Base-by-base conservation (phyloP, 2,113 vertebrate species). In the Dendropsophus ebraccatus region DNA sequence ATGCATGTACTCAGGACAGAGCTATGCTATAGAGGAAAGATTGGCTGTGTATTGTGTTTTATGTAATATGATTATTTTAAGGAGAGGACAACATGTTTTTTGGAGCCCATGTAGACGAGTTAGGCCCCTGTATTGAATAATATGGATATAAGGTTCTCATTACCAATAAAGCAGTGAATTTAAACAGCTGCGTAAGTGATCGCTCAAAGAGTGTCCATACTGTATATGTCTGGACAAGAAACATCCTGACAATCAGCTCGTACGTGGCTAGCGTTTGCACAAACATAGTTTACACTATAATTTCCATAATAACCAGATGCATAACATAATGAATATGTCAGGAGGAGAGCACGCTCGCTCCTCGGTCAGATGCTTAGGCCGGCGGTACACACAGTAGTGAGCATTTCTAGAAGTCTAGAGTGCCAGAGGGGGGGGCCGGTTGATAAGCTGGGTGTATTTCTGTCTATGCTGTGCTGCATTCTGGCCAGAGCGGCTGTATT, bases 401-500 rank as follows among this genome's bases (percentile, higher is more conserved):
- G 17, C 65, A 69, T 69, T 69, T 41, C 37, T 41, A 70, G 67
- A 41, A 21, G 32, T 41, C 19, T 23, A 41, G 41, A 21, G 35
- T 70, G 32, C 14, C 35, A 70, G 32, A 70, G 41, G 23, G 23
- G 35, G 19, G 23, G 35, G 19, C 65, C 67, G 10, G 35, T 32
- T 21, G 67, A 70, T 70, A 23, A 37, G 32, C 35, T 10, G 67
- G 6, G 5, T 49, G 21, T 74, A 16, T 47, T 47, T 73, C 41
- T 12, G 10, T 47, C 4, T 47, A 45, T n/a, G 70, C 37, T 13
- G 21, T n/a, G 19, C 70, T 45, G 37, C 37, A 47, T 41, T 25
- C 72, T 73, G 70, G 21, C 37, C 70, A 73, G 21, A n/a, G 30
- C 70, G 23, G 37, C 45, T 52, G 47, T 76, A 49, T 76, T 76